Evolutionary conservation across 2,888 invertebrate genomes (phyloP).

Genomic region (Athrips mouffetella): DNA sequence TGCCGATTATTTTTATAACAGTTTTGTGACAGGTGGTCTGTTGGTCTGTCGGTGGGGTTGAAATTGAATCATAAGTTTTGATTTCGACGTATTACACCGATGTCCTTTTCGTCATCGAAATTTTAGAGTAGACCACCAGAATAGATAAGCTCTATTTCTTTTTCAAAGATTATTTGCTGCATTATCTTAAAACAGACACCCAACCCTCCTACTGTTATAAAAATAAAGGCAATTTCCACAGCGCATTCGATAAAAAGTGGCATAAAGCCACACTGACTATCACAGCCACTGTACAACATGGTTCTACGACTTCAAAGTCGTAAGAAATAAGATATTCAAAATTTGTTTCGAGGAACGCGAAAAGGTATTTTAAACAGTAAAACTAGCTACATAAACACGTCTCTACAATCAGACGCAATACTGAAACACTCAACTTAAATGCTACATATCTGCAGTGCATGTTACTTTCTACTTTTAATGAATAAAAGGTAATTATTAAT

Average conservation of each 20-base stretch:
- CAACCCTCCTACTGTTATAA: slow-evolving; percentile 4
- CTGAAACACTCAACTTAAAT: slow-evolving; percentile 41
- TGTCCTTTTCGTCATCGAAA: no score
- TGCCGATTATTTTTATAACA: slow-evolving; percentile 1
- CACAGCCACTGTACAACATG: slow-evolving; percentile 65
- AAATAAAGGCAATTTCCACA: background rate
- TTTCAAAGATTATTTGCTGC: no score
- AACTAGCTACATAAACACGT: slow-evolving; percentile 28
- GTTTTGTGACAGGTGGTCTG: no score
- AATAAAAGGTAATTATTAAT: no score
- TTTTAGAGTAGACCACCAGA: no score
- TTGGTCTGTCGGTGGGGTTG: no score
- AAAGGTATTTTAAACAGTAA: slow-evolving; percentile 10
- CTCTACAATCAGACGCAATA: slow-evolving; percentile 43
- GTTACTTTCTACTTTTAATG: background rate
- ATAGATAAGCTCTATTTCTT: no score
- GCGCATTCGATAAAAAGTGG: slow-evolving; percentile 22
- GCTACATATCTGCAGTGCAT: slow-evolving; percentile 28
- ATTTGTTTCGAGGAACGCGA: slow-evolving; percentile 29
- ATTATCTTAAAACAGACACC: no score
- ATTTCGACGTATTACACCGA: no score
- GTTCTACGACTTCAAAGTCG: slow-evolving; percentile 26
- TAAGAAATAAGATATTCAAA: slow-evolving; percentile 18
- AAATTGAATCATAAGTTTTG: no score
- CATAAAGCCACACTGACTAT: slow-evolving; percentile 38